Evolutionary conservation across 1,140 invertebrate species (phyloP).

Genomic region (Psix sp.): DNA sequence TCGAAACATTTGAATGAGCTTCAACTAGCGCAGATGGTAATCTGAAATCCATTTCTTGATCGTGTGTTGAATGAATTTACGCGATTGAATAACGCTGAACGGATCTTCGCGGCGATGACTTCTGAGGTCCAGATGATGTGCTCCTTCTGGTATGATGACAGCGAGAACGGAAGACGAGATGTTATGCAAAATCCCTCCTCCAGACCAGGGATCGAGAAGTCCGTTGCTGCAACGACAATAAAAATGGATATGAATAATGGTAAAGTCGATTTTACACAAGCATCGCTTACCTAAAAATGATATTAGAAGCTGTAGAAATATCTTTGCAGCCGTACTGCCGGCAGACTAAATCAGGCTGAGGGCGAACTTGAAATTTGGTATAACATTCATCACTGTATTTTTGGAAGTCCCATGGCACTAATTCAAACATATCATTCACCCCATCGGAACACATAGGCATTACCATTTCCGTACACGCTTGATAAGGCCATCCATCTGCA

Average conservation of each 20-base stretch:
- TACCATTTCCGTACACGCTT: conserved; percentile 97
- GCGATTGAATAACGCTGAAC: conserved; percentile 81
- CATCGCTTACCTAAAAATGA: conserved; percentile 85
- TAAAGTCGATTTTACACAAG: neutral
- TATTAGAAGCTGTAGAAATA: conserved; percentile 84
- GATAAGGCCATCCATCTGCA: conserved; percentile 82
- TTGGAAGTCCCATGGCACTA: conserved; percentile 84
- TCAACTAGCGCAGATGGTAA: too few species aligned
- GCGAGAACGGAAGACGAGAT: conserved; percentile 83
- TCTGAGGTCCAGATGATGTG: conserved; percentile 95
- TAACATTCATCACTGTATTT: conserved; percentile 82
- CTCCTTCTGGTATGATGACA: conserved; percentile 90
- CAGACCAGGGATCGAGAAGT: conserved; percentile 93
- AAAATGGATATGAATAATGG: neutral
- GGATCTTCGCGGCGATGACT: conserved; percentile 84
- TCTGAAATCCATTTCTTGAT: conserved; percentile 29
- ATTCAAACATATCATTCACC: conserved; percentile 89
- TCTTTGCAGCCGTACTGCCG: conserved; percentile 89
- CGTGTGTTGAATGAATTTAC: conserved; percentile 80
- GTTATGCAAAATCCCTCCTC: conserved; percentile 89
- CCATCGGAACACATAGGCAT: conserved; percentile 93
- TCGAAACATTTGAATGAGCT: too few species aligned
- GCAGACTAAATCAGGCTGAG: conserved; percentile 82
- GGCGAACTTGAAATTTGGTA: conserved; percentile 82
- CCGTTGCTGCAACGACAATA: conserved; percentile 84